These are phyloP conservation scores for Cistogaster globosa DNA, from an alignment of 2,888 invertebrate genomes.

Conservation along the genomic window DNA sequence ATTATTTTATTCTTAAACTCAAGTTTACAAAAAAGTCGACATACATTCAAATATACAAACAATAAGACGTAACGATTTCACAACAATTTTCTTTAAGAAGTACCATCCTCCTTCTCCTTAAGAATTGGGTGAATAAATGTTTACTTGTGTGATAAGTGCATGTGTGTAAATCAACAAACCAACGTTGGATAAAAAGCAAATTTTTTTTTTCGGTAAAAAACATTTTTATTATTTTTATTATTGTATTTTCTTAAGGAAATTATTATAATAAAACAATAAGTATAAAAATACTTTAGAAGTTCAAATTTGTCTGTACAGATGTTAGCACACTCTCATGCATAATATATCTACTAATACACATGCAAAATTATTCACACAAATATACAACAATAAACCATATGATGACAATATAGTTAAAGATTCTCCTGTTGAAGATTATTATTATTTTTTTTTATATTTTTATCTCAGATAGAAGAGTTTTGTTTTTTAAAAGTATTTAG, in stretches of 20 bases:
- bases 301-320: slow-evolving; percentile 22
- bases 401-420: slow-evolving; percentile 57
- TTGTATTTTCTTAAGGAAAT: slow-evolving; percentile 1
- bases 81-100: slow-evolving; percentile 21
- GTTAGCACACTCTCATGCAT: slow-evolving; percentile 8
- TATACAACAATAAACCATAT: slow-evolving; percentile 14
- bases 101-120: background rate
- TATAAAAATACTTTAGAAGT: slow-evolving; percentile 34
- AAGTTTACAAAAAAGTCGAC: slow-evolving; percentile 10
- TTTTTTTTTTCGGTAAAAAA: background rate
- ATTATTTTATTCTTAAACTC: background rate
- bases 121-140: background rate
- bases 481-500: slow-evolving; percentile 25
- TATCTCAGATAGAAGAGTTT: slow-evolving; percentile 10
- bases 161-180: background rate
- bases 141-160: background rate
- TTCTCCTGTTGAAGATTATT: slow-evolving; percentile 9
- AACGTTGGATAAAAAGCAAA: background rate
- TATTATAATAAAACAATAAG: slow-evolving; percentile 48
- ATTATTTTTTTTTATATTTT: slow-evolving; percentile 22
- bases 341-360: background rate
- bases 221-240: background rate
- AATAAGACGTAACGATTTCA: background rate
- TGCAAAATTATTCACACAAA: background rate
- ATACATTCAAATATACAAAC: background rate